phyloP scores from a whole-genome alignment of 2,113 vertebrate species.

The Scolopax mira region DNA sequence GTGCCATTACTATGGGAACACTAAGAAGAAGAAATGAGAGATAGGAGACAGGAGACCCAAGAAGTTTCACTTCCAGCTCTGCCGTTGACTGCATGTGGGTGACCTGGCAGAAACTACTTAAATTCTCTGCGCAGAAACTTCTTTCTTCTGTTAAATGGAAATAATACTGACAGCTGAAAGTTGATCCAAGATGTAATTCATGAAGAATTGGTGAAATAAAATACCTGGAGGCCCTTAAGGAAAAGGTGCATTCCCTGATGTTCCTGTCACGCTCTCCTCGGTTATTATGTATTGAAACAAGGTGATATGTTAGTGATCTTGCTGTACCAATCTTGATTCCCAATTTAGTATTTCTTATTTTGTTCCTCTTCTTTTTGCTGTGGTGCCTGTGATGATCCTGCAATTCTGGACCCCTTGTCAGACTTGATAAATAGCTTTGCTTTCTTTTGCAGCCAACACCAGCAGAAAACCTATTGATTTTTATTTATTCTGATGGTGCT shows the following conservation, averaged over 20 bases:
- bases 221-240: neutral
- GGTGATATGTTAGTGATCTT: constrained; percentile 28
- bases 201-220: neutral
- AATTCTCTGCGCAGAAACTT: neutral
- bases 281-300: neutral
- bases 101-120: neutral
- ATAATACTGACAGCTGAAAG: neutral
- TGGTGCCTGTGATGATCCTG: constrained; percentile 49
- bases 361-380: neutral
- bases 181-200: neutral
- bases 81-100: neutral
- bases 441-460: constrained; percentile 59
- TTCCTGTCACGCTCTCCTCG: neutral
- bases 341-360: constrained; percentile 49
- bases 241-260: neutral
- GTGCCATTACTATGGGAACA: neutral
- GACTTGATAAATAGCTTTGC: constrained; percentile 68
- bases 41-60: neutral
- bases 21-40: neutral
- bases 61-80: neutral
- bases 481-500: constrained; percentile 74
- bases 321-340: constrained; percentile 19
- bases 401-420: constrained; percentile 54
- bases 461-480: constrained; percentile 77
- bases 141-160: neutral